Percentiles rank a stretch among this genome's conserved stretches.
phyloP scores from a whole-genome alignment of 2,888 invertebrate genomes.

The Eupithecia dodoneata region DNA sequence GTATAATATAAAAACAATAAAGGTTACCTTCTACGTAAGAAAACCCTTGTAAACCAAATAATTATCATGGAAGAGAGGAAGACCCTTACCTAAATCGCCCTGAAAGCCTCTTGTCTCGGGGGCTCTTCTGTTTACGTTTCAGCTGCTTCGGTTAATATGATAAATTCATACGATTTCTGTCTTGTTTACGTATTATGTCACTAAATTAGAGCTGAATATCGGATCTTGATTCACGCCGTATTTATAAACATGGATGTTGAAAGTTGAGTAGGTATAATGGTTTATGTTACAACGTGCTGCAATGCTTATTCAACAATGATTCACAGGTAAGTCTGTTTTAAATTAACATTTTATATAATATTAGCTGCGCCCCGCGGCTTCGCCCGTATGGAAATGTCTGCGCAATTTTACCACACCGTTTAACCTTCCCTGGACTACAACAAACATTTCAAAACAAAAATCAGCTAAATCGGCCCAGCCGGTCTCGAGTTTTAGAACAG shows the following conservation, averaged over 20 bases:
- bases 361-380: not conserved
- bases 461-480: too few species aligned
- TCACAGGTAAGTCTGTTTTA: conserved; percentile 3
- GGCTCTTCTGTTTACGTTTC: conserved; percentile 18
- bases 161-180: conserved; percentile 8
- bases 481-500: too few species aligned
- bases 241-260: conserved; percentile 26
- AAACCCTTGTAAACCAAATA: not conserved
- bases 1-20: too few species aligned
- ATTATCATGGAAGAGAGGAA: not conserved
- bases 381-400: too few species aligned
- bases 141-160: conserved; percentile 17
- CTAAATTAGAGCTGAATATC: conserved; percentile 18
- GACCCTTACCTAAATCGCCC: not conserved
- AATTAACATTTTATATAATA: not conserved
- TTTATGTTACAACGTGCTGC: conserved; percentile 13
- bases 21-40: not conserved
- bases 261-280: conserved; percentile 10
- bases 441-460: too few species aligned
- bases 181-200: conserved; percentile 22
- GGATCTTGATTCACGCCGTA: conserved; percentile 11
- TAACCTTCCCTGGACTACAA: too few species aligned
- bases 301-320: conserved; percentile 20
- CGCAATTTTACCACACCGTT: too few species aligned
- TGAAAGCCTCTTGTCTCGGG: conserved; percentile 2